Evolutionary conservation across 1,140 invertebrate genomes (phyloP), one percentile per base, ranked within the genome.

Genomic region (Cyclargus thomasi): DNA sequence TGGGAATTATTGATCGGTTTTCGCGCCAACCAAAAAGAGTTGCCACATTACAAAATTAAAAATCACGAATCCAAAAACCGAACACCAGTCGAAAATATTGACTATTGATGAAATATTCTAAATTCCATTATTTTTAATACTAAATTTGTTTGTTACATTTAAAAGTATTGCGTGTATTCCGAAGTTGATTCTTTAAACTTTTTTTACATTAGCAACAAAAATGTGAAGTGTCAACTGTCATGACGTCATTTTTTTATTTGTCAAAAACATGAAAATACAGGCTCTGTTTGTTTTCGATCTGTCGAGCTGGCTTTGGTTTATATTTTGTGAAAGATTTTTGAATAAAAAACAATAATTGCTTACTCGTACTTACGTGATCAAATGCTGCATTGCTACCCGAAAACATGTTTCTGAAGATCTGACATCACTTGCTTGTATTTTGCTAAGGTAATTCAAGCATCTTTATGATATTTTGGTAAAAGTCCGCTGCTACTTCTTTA

Each of bases 1-100:
- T 63, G 67, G 20, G 59, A 70, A 75, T 47, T 84, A 89, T 89
- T 68, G 86, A 89, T 89, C 81, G 76, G 53, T 17, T 62, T 85
- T 84, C 74, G 75, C 79, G 77, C 76, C 68, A 47, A 11, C 62
- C 53, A 65, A 36, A 62, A 5, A 39, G 29, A 71, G 68, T 74
- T 74, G 68, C 68, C 62, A 36, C 14, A 11, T 47, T 47, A 47
- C 11, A 29, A 47, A 14, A 39, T 39, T 47, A 47, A 47, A 16
- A 3, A 16, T 39, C 10, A 39, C 1, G 14, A 11, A 47, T 8
- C 2, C 14, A 47, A 4, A 11, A 47, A 47, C 0, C 8, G 29
- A 47, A 47, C n/a, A n/a, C n/a, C n/a, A 47, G 14, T 47, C 11
- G 10, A 39, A 39, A 39, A 8, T 39, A 39, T 14, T 8, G 1